Base-by-base conservation (phyloP, 2,888 invertebrate genomes). In the Drosophila meridiana region DNA sequence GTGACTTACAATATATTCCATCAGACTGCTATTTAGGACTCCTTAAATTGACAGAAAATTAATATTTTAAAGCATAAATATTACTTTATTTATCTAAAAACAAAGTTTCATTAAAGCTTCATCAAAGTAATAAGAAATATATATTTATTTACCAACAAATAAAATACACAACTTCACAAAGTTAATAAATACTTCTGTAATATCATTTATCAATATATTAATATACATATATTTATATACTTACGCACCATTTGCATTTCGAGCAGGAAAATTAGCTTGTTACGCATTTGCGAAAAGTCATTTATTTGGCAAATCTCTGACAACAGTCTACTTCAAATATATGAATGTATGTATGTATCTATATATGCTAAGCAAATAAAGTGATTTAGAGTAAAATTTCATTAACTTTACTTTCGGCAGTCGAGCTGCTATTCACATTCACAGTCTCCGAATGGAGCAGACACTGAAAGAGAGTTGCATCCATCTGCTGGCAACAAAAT, bases 401-500 rank as follows among this genome's bases (percentile, higher is more conserved):
- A 67, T 67, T 67, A 60, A 67, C 30, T 48, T 43, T 26, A 38
- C 28, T 57, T 57, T 66, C 34, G 38, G 26, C 58, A 69, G 52
- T 14, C 20, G 9, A 43, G 38, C 20, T 47, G 30, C 11, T 36
- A 36, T 38, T 38, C 13, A 45, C 47, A 59, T 7, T 58, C 57
- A 28, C 26, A 64, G 52, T 36, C 52, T 30, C 63, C 63, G 40
- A 42, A 58, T 61, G 20, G 32, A 3, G 40, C 4, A 28, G 30
- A n/a, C 14, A 50, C 28, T n/a, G 50, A 56, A 55, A 47, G 34
- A 30, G 59, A n/a, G 58, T n/a, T 69, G 67, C 68, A 61, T 68
- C 66, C 71, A 61, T 71, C 68, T 69, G 57, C 65, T 66, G 62
- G 69, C 74, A 73, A 65, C 73, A 76, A 83, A 84, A 84, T 89